These are phyloP conservation scores for Cepaea hortensis DNA, from an alignment of 2,888 invertebrate genomes.

Conservation along the genomic window DNA sequence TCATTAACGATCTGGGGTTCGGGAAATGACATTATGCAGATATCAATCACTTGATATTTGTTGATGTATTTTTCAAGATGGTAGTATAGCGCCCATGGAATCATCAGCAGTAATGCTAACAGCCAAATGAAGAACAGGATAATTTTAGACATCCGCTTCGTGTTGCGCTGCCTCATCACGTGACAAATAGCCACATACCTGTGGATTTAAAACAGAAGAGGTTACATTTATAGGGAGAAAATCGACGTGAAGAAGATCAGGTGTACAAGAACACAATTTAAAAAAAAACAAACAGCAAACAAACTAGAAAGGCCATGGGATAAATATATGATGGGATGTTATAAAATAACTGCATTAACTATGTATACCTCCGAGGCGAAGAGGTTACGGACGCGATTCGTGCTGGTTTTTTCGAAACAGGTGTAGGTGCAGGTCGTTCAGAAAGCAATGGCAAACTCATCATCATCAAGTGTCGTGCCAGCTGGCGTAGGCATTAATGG, in stretches of 20 bases:
- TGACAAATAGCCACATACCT: constrained; percentile 97
- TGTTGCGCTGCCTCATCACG: constrained; percentile 92
- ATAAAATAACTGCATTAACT: too few relatives aligned
- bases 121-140: constrained; percentile 94
- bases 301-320: neutral
- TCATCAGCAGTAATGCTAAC: constrained; percentile 88
- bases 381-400: too few relatives aligned
- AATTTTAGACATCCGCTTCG: constrained; percentile 88
- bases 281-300: neutral
- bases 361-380: too few relatives aligned
- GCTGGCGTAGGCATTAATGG: too few relatives aligned
- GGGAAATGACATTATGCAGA: constrained; percentile 45
- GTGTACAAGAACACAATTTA: too few relatives aligned
- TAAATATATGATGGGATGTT: too few relatives aligned
- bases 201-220: constrained; percentile 81
- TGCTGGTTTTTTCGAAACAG: too few relatives aligned
- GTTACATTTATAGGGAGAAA: too few relatives aligned
- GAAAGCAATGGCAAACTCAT: too few relatives aligned
- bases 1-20: constrained; percentile 79
- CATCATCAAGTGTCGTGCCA: too few relatives aligned
- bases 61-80: constrained; percentile 77
- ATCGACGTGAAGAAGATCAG: too few relatives aligned
- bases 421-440: too few relatives aligned
- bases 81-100: constrained; percentile 94
- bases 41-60: constrained; percentile 43